phyloP scores from a whole-genome alignment of 2,113 vertebrate species.

The Synchiropus splendidus region DNA sequence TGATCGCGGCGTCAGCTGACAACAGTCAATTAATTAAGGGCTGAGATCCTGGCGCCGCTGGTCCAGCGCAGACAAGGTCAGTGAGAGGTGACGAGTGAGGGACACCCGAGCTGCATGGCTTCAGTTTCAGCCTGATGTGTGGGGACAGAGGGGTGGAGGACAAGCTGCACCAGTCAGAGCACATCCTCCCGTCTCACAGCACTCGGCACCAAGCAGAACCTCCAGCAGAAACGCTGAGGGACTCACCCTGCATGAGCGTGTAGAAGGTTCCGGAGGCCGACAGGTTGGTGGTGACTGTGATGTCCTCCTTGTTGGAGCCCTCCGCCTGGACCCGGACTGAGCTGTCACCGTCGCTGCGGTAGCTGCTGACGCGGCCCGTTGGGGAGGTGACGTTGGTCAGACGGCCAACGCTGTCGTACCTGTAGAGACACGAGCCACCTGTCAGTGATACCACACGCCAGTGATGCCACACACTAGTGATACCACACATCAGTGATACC shows the following conservation, averaged over 20 bases:
- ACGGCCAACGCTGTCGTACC: conserved; percentile 90
- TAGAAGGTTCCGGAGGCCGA: conserved; percentile 95
- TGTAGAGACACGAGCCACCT: conserved; percentile 53
- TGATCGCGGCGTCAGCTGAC: conserved; percentile 31
- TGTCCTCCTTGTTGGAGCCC: conserved; percentile 89
- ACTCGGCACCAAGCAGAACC: too few species aligned
- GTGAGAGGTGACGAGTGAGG: conserved; percentile 30
- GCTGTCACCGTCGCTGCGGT: conserved; percentile 83
- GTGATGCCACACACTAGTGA: too few species aligned
- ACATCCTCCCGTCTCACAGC: too few species aligned
- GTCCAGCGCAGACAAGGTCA: conserved; percentile 51
- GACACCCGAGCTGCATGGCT: conserved; percentile 34
- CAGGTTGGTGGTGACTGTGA: conserved; percentile 93
- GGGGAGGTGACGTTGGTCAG: conserved; percentile 96
- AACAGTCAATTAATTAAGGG: conserved; percentile 64
- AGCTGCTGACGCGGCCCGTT: conserved; percentile 91
- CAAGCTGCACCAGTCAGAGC: conserved; percentile 11
- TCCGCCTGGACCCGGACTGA: conserved; percentile 86
- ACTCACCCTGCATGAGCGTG: conserved; percentile 89
- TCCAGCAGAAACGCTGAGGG: too few species aligned
- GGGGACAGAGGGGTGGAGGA: conserved; percentile 16
- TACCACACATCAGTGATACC: too few species aligned
- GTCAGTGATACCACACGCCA: too few species aligned
- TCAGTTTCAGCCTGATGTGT: conserved; percentile 25
- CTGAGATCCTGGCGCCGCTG: conserved; percentile 36